phyloP scores from a whole-genome alignment of 2,113 vertebrate species.

The Isichthys henryi region DNA sequence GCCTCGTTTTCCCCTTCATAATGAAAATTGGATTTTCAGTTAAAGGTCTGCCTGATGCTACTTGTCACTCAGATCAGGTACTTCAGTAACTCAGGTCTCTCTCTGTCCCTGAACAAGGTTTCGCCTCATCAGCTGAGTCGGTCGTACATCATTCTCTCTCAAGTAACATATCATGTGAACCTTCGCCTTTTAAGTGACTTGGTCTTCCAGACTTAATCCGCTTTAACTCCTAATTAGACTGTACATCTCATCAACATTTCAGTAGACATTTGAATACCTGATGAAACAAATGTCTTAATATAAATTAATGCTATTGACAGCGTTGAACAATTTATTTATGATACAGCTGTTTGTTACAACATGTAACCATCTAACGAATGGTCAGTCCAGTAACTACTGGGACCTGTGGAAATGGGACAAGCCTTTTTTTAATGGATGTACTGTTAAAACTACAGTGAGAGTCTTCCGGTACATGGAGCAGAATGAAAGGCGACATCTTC shows the following conservation, averaged over 20 bases:
- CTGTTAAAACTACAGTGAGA: background rate
- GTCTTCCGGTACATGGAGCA: background rate
- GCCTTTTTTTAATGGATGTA: background rate
- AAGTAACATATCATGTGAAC: background rate
- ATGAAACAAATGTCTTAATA: background rate
- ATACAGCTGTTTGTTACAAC: constrained; percentile 24
- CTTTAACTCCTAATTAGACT: background rate
- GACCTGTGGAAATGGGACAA: constrained; percentile 12
- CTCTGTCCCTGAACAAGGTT: constrained; percentile 10
- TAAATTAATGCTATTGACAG: background rate
- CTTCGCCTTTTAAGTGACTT: background rate
- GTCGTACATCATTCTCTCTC: background rate
- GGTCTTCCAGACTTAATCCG: constrained; percentile 2
- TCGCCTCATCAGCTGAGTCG: constrained; percentile 5
- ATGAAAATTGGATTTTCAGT: constrained; percentile 27
- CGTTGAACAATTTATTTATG: background rate
- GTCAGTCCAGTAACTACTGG: background rate
- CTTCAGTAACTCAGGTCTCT: constrained; percentile 47
- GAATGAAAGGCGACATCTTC: background rate
- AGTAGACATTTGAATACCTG: background rate
- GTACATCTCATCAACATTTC: background rate
- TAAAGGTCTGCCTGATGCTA: background rate
- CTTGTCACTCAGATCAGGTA: constrained; percentile 38
- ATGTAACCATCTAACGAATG: background rate
- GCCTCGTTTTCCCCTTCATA: constrained; percentile 41